These are phyloP conservation scores for Eumerus sabulonum DNA, from an alignment of 2,888 invertebrate genomes.

Conservation along the genomic window DNA sequence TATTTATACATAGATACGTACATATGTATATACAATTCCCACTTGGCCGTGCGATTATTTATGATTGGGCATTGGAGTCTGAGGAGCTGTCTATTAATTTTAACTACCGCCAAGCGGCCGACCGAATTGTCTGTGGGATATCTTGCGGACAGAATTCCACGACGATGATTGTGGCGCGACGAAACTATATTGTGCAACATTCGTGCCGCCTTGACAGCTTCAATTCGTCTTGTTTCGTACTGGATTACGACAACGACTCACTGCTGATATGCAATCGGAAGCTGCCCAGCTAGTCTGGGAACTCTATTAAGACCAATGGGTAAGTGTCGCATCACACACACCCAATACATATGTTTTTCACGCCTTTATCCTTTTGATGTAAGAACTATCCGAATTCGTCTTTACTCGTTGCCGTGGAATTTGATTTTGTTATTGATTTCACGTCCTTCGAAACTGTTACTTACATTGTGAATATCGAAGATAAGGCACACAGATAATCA, in stretches of 20 bases:
- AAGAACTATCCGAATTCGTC: conserved; percentile 64
- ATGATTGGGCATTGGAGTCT: conserved; percentile 62
- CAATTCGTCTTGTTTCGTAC: conserved; percentile 59
- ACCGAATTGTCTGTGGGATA: background rate
- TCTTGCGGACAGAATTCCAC: conserved; percentile 4
- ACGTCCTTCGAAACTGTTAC: too few species aligned
- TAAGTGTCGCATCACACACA: background rate
- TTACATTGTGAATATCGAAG: background rate
- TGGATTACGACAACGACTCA: conserved; percentile 15
- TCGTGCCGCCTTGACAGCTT: conserved; percentile 53
- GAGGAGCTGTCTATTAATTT: conserved; percentile 65
- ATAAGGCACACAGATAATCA: conserved; percentile 22
- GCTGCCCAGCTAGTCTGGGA: too few species aligned
- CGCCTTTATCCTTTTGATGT: conserved; percentile 59
- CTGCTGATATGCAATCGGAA: too few species aligned
- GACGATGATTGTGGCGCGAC: background rate
- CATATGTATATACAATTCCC: background rate
- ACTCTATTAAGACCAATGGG: background rate
- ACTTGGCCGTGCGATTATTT: conserved; percentile 52
- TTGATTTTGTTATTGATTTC: conserved; percentile 22
- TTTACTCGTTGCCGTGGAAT: conserved; percentile 27
- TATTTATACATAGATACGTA: too few species aligned
- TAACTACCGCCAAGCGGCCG: conserved; percentile 20
- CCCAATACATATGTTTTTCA: conserved; percentile 18
- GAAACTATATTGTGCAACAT: conserved; percentile 53